These are phyloP conservation scores for Bombus sibiricus DNA, from an alignment of 1,140 invertebrate species.

Conservation along the genomic window DNA sequence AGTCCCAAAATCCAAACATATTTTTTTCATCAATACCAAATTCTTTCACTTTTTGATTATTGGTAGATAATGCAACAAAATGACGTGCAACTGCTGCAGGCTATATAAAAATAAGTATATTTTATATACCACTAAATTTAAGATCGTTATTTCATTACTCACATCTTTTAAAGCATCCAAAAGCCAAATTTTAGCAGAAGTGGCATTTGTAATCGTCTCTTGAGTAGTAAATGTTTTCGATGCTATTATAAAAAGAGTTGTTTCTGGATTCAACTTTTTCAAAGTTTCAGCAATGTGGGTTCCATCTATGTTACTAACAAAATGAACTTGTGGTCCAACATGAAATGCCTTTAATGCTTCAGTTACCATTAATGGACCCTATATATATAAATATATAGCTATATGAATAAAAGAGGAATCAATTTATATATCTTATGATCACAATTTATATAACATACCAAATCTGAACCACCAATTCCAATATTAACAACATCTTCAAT, in stretches of 20 bases:
- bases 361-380: constrained; percentile 99
- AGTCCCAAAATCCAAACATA: constrained; percentile 99
- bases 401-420: constrained; percentile 50
- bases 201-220: constrained; percentile 99
- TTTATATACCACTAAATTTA: neutral
- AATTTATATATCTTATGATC: constrained; percentile 28
- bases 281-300: constrained; percentile 98
- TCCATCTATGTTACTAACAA: constrained; percentile 99
- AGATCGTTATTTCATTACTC: constrained; percentile 76
- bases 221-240: constrained; percentile 99
- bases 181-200: constrained; percentile 98
- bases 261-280: constrained; percentile 95
- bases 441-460: constrained; percentile 83
- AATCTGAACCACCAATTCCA: constrained; percentile 99
- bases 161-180: constrained; percentile 93
- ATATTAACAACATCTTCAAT: constrained; percentile 99
- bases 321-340: constrained; percentile 95
- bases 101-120: constrained; percentile 81
- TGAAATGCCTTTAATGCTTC: constrained; percentile 97
- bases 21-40: constrained; percentile 99
- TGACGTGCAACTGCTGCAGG: constrained; percentile 94
- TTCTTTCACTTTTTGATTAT: constrained; percentile 94
- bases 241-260: constrained; percentile 98
- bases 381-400: constrained; percentile 53
- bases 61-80: constrained; percentile 99